Base-by-base conservation (phyloP, 2,113 vertebrate genomes). In the Melanerpes formicivorus region DNA sequence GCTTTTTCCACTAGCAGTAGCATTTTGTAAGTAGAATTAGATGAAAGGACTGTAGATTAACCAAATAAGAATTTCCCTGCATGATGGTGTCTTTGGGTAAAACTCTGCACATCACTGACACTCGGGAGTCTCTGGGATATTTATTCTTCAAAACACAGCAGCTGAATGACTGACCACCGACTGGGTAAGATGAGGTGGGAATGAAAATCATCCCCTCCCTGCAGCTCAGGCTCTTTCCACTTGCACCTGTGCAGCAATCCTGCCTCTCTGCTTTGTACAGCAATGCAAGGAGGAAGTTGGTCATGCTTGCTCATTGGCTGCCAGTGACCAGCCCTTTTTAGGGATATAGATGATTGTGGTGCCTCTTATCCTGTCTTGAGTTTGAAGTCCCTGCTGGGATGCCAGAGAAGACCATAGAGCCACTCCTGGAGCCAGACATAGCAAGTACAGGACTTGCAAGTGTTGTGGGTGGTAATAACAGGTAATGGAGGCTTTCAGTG, bases 11-110 rank as follows among this genome's bases (percentile, higher is more conserved):
- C 34, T 79, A 93, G 48, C 72, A 88, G 14, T 78, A 80, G 42
- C 37, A 80, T 88, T 83, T 93, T 91, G 21, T 22, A 90, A 92
- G 37, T 71, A 83, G 60, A 91, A 72, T 93, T 77, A 87, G 72
- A 75, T 80, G 54, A 91, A 92, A 90, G 65, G 54, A 82, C 46
- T 93, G 73, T 58, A 90, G 48, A 65, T 78, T 34, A 69, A 85
- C 82, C 64, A 83, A 91, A 42, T 62, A 85, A 65, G 29, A 75
- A 60, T 80, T 83, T 90, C 34, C 13, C n/a, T 2, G 3, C 62
- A 26, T 3, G 5, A 27, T 77, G 17, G n/a, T 94, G 71, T 83
- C 32, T 80, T 60, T 83, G 87, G 58, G 78, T 83, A 91, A 88
- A 93, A 63, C 23, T 29, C 25, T 80, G 69, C 69, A 60, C 40